phyloP scores from a whole-genome alignment of 2,113 vertebrate genomes.

The Nibea coibor region DNA sequence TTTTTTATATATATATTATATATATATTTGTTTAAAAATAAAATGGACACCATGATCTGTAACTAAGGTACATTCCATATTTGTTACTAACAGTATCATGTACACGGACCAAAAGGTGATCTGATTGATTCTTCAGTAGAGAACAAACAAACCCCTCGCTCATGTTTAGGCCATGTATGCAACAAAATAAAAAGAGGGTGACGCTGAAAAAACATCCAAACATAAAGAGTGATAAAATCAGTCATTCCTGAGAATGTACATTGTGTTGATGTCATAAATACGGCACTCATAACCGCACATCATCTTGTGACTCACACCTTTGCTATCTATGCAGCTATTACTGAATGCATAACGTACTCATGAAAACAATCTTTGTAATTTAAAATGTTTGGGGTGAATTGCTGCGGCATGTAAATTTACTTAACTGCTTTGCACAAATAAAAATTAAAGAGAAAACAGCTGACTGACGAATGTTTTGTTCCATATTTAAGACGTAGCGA shows the following conservation, averaged over 20 bases:
- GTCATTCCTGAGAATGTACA: conserved; percentile 19
- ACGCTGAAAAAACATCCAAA: neutral
- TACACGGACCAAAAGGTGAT: conserved; percentile 13
- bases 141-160: conserved; percentile 25
- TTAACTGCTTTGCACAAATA: conserved; percentile 68
- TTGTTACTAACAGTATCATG: conserved; percentile 12
- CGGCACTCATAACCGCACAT: neutral
- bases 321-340: conserved; percentile 57
- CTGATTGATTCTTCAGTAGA: conserved; percentile 8
- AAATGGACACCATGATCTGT: neutral
- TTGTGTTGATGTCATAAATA: neutral
- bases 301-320: conserved; percentile 13
- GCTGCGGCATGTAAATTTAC: conserved; percentile 51
- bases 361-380: neutral
- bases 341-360: conserved; percentile 14
- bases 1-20: neutral
- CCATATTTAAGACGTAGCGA: too few species aligned
- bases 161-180: neutral
- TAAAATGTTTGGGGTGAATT: neutral
- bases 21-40: neutral
- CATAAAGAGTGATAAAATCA: conserved; percentile 18
- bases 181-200: neutral
- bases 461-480: neutral
- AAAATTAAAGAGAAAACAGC: conserved; percentile 26
- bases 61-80: conserved; percentile 40